phyloP scores from a whole-genome alignment of 1,140 invertebrate species.

The Oscheius sp. region DNA sequence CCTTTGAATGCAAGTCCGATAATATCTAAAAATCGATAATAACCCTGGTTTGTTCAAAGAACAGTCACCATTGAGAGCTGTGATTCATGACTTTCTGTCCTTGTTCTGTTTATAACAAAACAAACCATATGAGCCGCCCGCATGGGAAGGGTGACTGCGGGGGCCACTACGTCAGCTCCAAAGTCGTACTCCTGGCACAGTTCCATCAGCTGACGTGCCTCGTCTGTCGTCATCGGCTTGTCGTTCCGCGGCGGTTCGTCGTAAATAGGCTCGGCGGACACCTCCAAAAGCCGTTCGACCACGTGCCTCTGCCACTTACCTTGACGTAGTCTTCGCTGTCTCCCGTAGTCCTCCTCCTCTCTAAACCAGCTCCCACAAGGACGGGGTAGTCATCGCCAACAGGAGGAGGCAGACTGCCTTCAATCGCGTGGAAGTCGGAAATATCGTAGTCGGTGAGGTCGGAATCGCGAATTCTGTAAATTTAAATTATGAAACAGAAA shows the following conservation, averaged over 20 bases:
- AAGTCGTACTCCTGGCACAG: slow-evolving; percentile 35
- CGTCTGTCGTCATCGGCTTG: neutral
- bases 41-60: no score
- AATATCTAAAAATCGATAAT: no score
- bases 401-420: no score
- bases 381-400: neutral
- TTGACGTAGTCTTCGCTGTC: slow-evolving; percentile 27
- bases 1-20: no score
- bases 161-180: neutral
- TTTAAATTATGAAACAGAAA: no score
- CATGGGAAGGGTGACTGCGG: neutral
- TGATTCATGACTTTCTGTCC: no score
- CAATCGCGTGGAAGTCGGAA: slow-evolving; percentile 18
- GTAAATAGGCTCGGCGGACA: slow-evolving; percentile 29
- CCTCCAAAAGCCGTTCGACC: no score
- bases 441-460: slow-evolving; percentile 35
- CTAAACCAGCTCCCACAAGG: neutral
- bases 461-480: slow-evolving; percentile 23
- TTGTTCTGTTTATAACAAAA: no score
- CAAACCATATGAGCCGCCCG: no score
- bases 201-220: slow-evolving; percentile 18
- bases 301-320: no score
- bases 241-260: slow-evolving; percentile 14
- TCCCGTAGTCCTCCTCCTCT: slow-evolving; percentile 1
- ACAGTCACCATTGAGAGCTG: no score